These are phyloP conservation scores for Eulacestoma nigropectus DNA, from an alignment of 2,113 vertebrate genomes.

Conservation along the genomic window DNA sequence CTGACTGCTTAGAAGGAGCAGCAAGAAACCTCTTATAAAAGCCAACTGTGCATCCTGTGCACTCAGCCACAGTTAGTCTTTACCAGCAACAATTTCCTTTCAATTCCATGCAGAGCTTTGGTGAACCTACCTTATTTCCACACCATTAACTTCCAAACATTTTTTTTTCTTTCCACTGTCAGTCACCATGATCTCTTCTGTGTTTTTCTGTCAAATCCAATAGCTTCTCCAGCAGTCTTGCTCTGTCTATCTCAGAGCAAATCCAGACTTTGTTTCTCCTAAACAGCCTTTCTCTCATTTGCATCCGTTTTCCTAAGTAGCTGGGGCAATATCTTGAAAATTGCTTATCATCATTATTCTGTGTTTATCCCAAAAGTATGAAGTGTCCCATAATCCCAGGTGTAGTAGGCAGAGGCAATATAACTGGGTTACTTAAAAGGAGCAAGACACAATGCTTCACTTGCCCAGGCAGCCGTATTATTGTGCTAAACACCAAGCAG, in stretches of 20 bases:
- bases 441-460: not conserved
- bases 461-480: not conserved
- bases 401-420: not conserved
- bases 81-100: slow-evolving; percentile 18
- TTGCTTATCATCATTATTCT: not conserved
- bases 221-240: not conserved
- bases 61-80: not conserved
- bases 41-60: not conserved
- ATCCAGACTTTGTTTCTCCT: not conserved
- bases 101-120: not conserved
- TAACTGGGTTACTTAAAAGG: not conserved
- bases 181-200: slow-evolving; percentile 8
- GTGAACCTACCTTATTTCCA: slow-evolving; percentile 35
- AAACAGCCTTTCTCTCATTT: not conserved
- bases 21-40: not conserved
- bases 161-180: slow-evolving; percentile 24
- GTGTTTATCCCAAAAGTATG: not conserved
- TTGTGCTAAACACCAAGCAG: not conserved
- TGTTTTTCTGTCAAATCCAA: slow-evolving; percentile 36
- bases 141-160: slow-evolving; percentile 29
- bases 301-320: not conserved
- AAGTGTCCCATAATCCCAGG: not conserved
- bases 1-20: not conserved
- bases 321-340: not conserved
- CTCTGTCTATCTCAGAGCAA: not conserved